Base-by-base conservation (phyloP, 2,113 vertebrate species). In the Gambusia affinis region DNA sequence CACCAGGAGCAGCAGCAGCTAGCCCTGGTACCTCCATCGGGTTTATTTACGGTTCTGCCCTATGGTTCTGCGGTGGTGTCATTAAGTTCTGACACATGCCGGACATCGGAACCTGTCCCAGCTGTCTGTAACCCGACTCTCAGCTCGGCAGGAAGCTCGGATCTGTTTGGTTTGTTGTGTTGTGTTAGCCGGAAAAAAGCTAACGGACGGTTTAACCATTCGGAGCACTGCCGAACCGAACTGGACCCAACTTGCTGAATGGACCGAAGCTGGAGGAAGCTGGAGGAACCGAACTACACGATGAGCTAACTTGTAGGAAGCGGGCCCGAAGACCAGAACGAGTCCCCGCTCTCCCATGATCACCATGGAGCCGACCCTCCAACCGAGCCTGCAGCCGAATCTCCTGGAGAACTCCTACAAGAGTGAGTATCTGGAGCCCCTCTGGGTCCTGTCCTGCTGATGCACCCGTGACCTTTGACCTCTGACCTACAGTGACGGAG, bases 351-450 rank as follows among this genome's bases (percentile, higher is more conserved):
- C 8, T 71, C 67, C 51, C 28, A 79, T 87, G 81, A 31, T 81
- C 70, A 66, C 63, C 0, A 92, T 91, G 89, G 89, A 91, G 37
- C 60, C 82, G 0, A 42, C 19, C 63, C 87, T 88, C 8, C 83
- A 75, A 1, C 75, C 86, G 30, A 57, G 24, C 51, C 51, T 67
- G 64, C 78, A 86, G 65, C 81, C 82, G 0, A 86, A 86, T 27
- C 79, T 90, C 42, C 61, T 75, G 1, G 90, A 92, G 35, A 89
- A 87, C 86, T 78, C 89, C 7, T 93, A 92, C 44, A 93, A 92
- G 68, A 93, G 92, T 93, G 65, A 91, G 86, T 87, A 61, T 0
- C 35, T 51, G 2, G 11, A 12, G 60, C 28, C 27, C 1, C 2
- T 10, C 2, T 24, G 24, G 4, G 7, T 29, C 2, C 7, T 19